Base-by-base conservation (phyloP, 2,113 vertebrate genomes). In the Mohoua ochrocephala region DNA sequence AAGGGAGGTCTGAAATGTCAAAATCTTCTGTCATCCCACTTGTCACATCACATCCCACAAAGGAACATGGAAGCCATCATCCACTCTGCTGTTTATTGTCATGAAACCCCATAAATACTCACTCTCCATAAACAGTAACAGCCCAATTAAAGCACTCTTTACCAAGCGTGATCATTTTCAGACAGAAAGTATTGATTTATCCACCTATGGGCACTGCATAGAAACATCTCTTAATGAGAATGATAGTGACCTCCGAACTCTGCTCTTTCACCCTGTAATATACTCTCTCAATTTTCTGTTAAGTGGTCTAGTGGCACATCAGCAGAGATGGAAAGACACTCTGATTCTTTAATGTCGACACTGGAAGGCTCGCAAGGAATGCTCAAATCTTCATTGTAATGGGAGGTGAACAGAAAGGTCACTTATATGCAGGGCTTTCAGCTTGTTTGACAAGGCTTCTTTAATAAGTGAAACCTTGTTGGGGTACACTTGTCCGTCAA, bases 191-290 rank as follows among this genome's bases (percentile, higher is more conserved):
- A 98, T 98, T 96, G 96, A 98, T 97, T 96, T 94, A 84, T 94
- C 95, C 95, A 96, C 97, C 97, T 96, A 97, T 95, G 95, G 92
- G 89, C 90, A 96, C 95, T 93, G 96, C 95, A 94, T 96, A 97
- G 98, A 98, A 97, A 95, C 91, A 96, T 97, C 95, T 95, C 97
- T 97, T 98, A 98, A 98, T 97, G 98, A 98, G 97, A 98, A 98
- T 97, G 89, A 96, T 96, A 97, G 95, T 42, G 94, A 98, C 97
- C 97, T 95, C 86, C 88, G 96, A 97, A 97, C 98, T 89, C 95
- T 97, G 96, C 95, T 97, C 96, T 96, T 97, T 98, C 88, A 97
- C 97, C 93, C 91, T 35, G 86, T 97, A 97, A 97, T 97, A 97
- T 91, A 95, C 87, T 95, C 96, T 97, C 97, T 98, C 97, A 95